A percentile compares a stretch with the other conserved stretches of the same genome.
phyloP scores from a whole-genome alignment of 1,140 invertebrate genomes.

The Atta cephalotes region DNA sequence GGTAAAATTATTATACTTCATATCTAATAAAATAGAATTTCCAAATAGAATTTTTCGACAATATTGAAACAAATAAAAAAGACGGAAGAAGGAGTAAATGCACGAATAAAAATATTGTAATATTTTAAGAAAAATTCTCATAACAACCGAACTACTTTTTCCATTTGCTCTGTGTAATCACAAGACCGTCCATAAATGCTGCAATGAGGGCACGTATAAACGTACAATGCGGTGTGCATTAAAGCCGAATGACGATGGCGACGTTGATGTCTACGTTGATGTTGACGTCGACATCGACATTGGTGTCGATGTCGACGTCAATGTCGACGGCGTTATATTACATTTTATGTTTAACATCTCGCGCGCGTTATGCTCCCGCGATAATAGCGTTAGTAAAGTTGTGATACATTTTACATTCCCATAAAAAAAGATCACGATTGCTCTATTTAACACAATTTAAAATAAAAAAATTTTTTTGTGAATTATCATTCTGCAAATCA shows the following conservation, averaged over 20 bases:
- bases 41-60: neutral
- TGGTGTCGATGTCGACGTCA: neutral
- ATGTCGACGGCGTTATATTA: slow-evolving; percentile 28
- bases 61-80: neutral
- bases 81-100: neutral
- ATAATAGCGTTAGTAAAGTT: slow-evolving; percentile 31
- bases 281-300: slow-evolving; percentile 15
- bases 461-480: neutral
- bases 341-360: slow-evolving; percentile 51
- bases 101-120: neutral
- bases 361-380: slow-evolving; percentile 16
- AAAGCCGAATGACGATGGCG: slow-evolving; percentile 43
- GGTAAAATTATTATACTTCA: no score
- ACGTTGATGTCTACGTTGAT: slow-evolving; percentile 25
- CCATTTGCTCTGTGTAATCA: slow-evolving; percentile 9
- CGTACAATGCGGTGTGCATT: slow-evolving; percentile 26
- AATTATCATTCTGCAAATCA: neutral
- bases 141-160: neutral
- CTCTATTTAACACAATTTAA: slow-evolving; percentile 2
- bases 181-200: slow-evolving; percentile 35
- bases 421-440: neutral
- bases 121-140: neutral
- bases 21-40: neutral
- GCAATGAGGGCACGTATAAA: slow-evolving; percentile 46
- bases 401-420: neutral